A percentile compares a stretch with the other conserved stretches of the same genome.
Evolutionary conservation across 2,797 vertebrate species (phyloP).

Genomic region (Rhinogobio ventralis): DNA sequence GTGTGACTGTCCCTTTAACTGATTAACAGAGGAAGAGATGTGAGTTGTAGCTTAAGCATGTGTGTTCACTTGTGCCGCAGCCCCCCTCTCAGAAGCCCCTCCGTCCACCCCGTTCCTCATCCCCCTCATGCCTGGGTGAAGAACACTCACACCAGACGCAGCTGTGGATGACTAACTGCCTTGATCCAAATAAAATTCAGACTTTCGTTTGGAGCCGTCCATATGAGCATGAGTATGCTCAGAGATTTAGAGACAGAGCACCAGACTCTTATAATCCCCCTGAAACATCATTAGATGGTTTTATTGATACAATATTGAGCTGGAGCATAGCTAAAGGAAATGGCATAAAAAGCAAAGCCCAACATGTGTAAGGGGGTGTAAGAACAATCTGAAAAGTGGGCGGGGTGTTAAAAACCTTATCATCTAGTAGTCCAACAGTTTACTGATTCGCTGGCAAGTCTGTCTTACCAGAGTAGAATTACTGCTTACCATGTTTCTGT

Average conservation of each 20-base stretch:
- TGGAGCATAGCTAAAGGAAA: constrained; percentile 21
- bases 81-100: constrained; percentile 5
- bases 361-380: constrained; percentile 15
- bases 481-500: not conserved
- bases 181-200: constrained; percentile 51
- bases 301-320: constrained; percentile 36
- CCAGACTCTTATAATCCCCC: constrained; percentile 14
- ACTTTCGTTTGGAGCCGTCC: constrained; percentile 39
- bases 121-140: constrained; percentile 16
- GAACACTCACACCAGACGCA: constrained; percentile 40
- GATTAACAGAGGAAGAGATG: constrained; percentile 18
- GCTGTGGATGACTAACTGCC: constrained; percentile 59
- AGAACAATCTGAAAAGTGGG: not conserved
- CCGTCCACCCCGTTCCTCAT: constrained; percentile 8
- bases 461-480: not conserved
- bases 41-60: constrained; percentile 24
- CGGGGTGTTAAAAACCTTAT: not conserved
- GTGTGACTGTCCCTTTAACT: not conserved
- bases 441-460: not conserved
- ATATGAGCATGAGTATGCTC: constrained; percentile 41
- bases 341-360: constrained; percentile 20
- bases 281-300: constrained; percentile 43
- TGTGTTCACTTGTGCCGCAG: constrained; percentile 5
- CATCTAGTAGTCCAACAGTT: not conserved
- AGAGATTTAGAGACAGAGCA: constrained; percentile 9